Percentiles rank a stretch among this genome's conserved stretches.
These are phyloP conservation scores for Andrena bicolor DNA, from an alignment of 2,888 invertebrate species.

Conservation along the genomic window DNA sequence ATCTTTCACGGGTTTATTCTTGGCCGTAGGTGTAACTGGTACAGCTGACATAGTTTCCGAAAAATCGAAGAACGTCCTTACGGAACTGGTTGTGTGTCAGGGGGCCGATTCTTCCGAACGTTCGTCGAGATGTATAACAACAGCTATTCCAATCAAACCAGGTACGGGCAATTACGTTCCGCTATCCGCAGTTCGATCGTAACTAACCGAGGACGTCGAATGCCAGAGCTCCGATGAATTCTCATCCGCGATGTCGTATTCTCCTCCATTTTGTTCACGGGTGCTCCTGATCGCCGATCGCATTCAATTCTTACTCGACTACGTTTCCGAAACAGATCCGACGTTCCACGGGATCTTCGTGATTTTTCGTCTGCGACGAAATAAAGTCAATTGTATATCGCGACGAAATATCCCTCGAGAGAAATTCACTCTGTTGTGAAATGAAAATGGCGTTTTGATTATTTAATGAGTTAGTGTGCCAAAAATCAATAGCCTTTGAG, in stretches of 20 bases:
- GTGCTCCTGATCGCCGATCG: slow-evolving; percentile 6
- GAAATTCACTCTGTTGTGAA: slow-evolving; percentile 8
- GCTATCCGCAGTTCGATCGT: neutral
- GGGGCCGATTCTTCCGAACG: slow-evolving; percentile 60
- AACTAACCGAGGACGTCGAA: neutral
- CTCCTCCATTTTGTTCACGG: slow-evolving; percentile 73
- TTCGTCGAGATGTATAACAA: slow-evolving; percentile 80
- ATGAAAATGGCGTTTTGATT: slow-evolving; percentile 44
- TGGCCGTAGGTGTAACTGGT: slow-evolving; percentile 79
- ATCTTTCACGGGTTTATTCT: slow-evolving; percentile 39
- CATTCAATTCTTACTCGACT: neutral
- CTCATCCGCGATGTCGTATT: slow-evolving; percentile 24
- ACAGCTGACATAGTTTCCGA: slow-evolving; percentile 72
- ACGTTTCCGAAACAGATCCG: neutral
- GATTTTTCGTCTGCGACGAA: too few species aligned
- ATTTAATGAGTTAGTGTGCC: slow-evolving; percentile 12
- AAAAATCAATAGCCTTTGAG: too few species aligned
- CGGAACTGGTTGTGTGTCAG: slow-evolving; percentile 49
- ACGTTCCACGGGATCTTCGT: neutral
- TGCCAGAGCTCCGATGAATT: neutral
- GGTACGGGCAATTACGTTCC: slow-evolving; percentile 74
- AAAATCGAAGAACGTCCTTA: slow-evolving; percentile 59
- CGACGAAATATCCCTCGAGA: neutral
- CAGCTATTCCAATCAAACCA: slow-evolving; percentile 82
- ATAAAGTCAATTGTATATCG: neutral